These are phyloP conservation scores for Coilia nasus DNA, from an alignment of 2,797 vertebrate genomes.

Conservation along the genomic window DNA sequence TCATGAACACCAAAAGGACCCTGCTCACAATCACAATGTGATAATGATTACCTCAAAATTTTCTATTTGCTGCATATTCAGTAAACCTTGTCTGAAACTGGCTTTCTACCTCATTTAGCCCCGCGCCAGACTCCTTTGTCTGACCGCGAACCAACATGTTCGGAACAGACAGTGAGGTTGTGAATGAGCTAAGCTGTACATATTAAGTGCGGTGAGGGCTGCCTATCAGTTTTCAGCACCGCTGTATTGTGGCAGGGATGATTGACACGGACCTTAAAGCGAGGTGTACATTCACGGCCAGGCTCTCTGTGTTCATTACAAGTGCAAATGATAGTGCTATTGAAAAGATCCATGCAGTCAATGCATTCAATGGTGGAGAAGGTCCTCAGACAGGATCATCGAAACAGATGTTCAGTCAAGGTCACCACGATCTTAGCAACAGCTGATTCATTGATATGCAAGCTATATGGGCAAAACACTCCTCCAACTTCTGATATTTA, in stretches of 20 bases:
- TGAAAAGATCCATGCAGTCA: neutral
- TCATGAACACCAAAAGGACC: slow-evolving; percentile 16
- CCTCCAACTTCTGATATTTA: neutral
- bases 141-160: neutral
- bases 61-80: slow-evolving; percentile 3
- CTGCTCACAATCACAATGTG: neutral
- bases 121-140: neutral
- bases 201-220: neutral
- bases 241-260: slow-evolving; percentile 3
- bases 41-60: neutral
- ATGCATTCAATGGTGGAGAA: neutral
- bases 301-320: neutral
- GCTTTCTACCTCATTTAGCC: neutral
- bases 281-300: neutral
- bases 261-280: neutral
- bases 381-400: neutral
- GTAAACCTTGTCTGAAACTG: neutral
- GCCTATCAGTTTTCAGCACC: neutral
- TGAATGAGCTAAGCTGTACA: neutral
- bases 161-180: slow-evolving; percentile 6
- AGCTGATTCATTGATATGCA: neutral
- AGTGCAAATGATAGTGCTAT: neutral
- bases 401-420: neutral
- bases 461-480: neutral
- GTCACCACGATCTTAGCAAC: neutral